Evolutionary conservation across 2,888 invertebrate genomes (phyloP).

Genomic region (Stenotaenia linearis): DNA sequence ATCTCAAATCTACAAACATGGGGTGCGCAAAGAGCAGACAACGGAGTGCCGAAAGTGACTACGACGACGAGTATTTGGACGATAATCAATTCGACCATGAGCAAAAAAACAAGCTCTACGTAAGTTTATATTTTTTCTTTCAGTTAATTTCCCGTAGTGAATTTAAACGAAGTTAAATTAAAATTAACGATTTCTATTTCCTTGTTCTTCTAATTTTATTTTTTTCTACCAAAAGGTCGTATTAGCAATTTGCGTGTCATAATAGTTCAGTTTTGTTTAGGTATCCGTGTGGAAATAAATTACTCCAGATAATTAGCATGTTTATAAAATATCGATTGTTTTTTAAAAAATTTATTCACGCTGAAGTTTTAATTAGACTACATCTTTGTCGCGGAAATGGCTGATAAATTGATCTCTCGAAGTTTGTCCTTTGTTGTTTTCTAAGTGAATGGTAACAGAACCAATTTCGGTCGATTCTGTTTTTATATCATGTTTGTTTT

Average conservation of each 20-base stretch:
- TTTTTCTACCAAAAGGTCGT: background rate
- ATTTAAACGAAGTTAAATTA: too few species aligned
- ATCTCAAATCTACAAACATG: background rate
- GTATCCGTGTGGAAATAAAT: too few species aligned
- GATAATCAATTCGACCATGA: background rate
- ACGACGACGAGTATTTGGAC: background rate
- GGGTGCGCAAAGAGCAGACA: background rate
- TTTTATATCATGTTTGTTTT: background rate
- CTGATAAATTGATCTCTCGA: too few species aligned
- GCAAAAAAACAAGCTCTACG: background rate
- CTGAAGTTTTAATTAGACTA: background rate
- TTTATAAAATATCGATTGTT: background rate
- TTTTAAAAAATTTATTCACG: background rate
- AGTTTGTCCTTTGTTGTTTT: background rate
- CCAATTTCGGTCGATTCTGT: too few species aligned
- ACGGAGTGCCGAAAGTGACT: background rate
- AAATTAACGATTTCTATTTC: too few species aligned
- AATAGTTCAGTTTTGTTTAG: background rate
- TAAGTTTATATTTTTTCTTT: background rate
- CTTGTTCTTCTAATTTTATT: background rate
- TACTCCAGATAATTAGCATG: too few species aligned
- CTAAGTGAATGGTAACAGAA: too few species aligned
- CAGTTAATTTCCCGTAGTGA: background rate
- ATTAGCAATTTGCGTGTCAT: background rate
- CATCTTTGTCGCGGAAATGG: too few species aligned